phyloP scores from a whole-genome alignment of 2,797 vertebrate genomes.

The Sebastes iracundus region DNA sequence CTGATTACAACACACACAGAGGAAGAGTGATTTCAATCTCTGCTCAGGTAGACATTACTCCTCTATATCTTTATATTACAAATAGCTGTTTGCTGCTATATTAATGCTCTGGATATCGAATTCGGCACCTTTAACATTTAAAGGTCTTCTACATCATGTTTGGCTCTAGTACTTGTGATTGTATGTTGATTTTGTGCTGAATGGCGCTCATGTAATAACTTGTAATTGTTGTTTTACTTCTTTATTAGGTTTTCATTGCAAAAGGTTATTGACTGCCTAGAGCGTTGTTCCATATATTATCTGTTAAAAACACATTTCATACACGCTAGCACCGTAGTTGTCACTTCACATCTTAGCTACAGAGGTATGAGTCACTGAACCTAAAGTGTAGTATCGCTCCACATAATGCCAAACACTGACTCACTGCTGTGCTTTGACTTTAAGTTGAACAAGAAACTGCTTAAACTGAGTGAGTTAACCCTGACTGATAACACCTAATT shows the following conservation, averaged over 20 bases:
- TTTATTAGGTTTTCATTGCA: neutral
- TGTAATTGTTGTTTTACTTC: neutral
- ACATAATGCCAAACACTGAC: slow-evolving; percentile 37
- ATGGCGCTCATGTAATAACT: neutral
- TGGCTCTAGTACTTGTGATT: neutral
- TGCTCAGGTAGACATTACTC: too few species aligned
- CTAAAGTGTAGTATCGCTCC: slow-evolving; percentile 17
- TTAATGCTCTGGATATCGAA: too few species aligned
- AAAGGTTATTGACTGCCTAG: neutral
- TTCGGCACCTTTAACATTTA: too few species aligned
- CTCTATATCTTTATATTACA: too few species aligned
- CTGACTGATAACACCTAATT: slow-evolving; percentile 15
- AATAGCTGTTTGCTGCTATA: too few species aligned
- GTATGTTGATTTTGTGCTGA: neutral
- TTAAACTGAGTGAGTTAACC: slow-evolving; percentile 7
- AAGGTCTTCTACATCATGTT: too few species aligned
- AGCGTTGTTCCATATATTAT: neutral
- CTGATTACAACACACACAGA: too few species aligned
- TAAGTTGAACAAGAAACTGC: slow-evolving; percentile 11
- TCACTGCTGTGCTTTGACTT: slow-evolving; percentile 30
- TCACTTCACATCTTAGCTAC: slow-evolving; percentile 22
- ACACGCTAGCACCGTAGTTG: neutral
- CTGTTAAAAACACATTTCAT: slow-evolving; percentile 1
- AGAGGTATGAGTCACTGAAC: slow-evolving; percentile 39
- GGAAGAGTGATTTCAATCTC: too few species aligned